These are phyloP conservation scores for Fregetta grallaria DNA, from an alignment of 2,113 vertebrate species.

Conservation along the genomic window DNA sequence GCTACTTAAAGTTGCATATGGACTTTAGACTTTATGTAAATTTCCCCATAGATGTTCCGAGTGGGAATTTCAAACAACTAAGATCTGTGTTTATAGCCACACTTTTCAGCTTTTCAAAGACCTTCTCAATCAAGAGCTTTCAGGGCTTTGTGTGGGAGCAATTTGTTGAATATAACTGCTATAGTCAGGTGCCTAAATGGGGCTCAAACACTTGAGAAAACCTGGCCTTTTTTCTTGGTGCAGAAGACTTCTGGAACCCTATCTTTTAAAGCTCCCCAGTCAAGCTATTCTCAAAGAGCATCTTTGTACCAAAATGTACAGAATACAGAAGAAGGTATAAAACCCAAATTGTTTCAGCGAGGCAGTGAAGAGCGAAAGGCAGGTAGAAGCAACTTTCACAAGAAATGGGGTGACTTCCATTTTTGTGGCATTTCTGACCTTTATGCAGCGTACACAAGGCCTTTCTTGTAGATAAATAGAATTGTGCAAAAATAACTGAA, in stretches of 20 bases:
- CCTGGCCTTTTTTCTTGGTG: not conserved
- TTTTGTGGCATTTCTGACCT: not conserved
- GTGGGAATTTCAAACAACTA: not conserved
- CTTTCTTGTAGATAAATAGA: not conserved
- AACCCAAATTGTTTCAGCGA: not conserved
- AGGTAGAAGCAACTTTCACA: not conserved
- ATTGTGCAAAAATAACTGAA: not conserved
- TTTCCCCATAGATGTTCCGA: not conserved
- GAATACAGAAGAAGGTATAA: not conserved
- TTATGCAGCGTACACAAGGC: not conserved
- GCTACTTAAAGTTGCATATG: not conserved
- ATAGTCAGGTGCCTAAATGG: not conserved
- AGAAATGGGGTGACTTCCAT: not conserved
- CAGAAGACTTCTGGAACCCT: not conserved
- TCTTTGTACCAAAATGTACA: not conserved
- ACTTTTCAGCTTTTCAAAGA: not conserved
- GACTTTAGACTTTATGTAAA: not conserved
- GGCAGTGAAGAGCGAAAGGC: not conserved
- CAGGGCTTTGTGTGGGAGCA: not conserved
- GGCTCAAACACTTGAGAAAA: not conserved
- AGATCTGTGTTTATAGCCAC: not conserved
- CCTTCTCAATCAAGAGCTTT: not conserved
- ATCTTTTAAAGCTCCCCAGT: not conserved
- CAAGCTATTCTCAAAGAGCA: not conserved
- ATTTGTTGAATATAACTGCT: not conserved